A percentile compares a stretch with the other conserved stretches of the same genome.
Conservation (phyloP, 2,113 vertebrate species). For the Ictalurus punctatus region DNA sequence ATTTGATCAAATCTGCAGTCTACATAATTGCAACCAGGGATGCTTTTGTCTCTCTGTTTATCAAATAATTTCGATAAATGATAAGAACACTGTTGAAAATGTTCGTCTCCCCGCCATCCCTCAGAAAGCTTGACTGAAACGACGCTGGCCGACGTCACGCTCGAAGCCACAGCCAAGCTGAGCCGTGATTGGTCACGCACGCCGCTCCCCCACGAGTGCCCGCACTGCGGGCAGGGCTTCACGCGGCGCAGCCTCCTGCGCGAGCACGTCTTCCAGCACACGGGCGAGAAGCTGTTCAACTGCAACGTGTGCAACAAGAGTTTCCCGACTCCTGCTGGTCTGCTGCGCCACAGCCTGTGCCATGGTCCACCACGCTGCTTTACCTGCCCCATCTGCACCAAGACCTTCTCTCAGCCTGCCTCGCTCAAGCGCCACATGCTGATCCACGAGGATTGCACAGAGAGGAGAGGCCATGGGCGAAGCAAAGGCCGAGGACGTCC, state of each 20-base stretch:
- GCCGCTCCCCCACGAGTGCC: constrained; percentile 81
- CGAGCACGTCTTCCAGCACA: constrained; percentile 88
- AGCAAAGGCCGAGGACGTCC: constrained; percentile 5
- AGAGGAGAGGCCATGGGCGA: not conserved
- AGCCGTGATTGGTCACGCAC: constrained; percentile 77
- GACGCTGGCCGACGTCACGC: constrained; percentile 49
- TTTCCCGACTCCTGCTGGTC: constrained; percentile 86
- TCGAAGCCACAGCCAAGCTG: constrained; percentile 73
- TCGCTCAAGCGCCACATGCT: constrained; percentile 85
- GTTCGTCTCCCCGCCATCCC: not conserved
- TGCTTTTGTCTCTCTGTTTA: not conserved
- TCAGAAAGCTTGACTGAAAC: not conserved
- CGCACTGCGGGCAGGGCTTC: constrained; percentile 87
- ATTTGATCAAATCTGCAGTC: not conserved
- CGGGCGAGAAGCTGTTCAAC: constrained; percentile 84
- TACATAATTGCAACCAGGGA: not conserved
- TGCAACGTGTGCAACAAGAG: constrained; percentile 86
- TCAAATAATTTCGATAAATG: not conserved
- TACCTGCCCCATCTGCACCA: constrained; percentile 78
- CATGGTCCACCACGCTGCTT: constrained; percentile 80
- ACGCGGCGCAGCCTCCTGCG: constrained; percentile 86
- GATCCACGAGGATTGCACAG: constrained; percentile 64
- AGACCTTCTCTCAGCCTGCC: constrained; percentile 77
- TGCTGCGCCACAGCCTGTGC: constrained; percentile 84
- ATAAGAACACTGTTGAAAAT: not conserved